Conservation (phyloP, 1,140 invertebrate genomes). For the Pachyrhynchus sulphureomaculatus region DNA sequence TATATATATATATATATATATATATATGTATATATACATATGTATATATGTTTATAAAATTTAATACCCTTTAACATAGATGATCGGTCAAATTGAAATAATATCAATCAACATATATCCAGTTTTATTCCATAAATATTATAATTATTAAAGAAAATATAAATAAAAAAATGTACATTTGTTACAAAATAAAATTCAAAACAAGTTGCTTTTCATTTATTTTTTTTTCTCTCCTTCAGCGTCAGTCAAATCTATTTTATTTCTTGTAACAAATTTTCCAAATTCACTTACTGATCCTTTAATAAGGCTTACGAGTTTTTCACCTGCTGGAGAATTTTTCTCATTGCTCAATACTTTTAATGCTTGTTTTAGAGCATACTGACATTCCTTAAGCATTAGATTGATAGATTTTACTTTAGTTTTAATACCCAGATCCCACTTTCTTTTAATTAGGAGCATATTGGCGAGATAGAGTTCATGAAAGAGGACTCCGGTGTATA, state of each 20-base stretch:
- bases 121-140: too few species aligned
- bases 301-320: constrained; percentile 53
- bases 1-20: too few species aligned
- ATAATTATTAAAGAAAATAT: too few species aligned
- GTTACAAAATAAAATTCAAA: too few species aligned
- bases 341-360: constrained; percentile 55
- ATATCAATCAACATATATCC: too few species aligned
- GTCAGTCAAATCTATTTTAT: constrained; percentile 41
- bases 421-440: constrained; percentile 52
- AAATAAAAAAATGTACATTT: too few species aligned
- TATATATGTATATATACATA: too few species aligned
- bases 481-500: constrained; percentile 71
- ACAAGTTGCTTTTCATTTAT: too few species aligned
- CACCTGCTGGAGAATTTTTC: constrained; percentile 55
- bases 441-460: constrained; percentile 56
- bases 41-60: too few species aligned
- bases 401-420: constrained; percentile 44
- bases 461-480: constrained; percentile 66
- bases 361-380: constrained; percentile 51
- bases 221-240: background rate
- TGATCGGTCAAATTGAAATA: too few species aligned
- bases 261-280: constrained; percentile 43
- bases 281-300: constrained; percentile 45
- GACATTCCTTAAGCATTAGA: constrained; percentile 49
- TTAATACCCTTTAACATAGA: too few species aligned